These are phyloP conservation scores for Pelobates fuscus DNA, from an alignment of 2,113 vertebrate genomes.

Conservation along the genomic window DNA sequence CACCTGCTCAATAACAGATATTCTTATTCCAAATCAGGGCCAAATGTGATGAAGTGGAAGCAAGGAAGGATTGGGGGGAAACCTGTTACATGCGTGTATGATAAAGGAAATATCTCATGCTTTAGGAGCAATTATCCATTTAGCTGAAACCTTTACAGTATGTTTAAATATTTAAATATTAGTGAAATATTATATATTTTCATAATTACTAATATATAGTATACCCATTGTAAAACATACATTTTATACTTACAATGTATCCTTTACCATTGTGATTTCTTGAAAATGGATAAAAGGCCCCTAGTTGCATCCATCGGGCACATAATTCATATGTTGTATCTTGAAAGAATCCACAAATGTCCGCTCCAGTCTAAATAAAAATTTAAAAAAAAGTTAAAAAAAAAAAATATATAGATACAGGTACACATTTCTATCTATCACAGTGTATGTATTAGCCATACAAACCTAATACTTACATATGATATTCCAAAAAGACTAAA, in stretches of 20 bases:
- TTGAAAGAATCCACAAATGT: slow-evolving; percentile 90
- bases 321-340: slow-evolving; percentile 77
- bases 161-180: too few relatives aligned
- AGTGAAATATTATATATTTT: too few relatives aligned
- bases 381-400: neutral
- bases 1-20: too few relatives aligned
- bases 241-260: slow-evolving; percentile 63
- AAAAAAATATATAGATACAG: slow-evolving; percentile 1
- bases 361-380: slow-evolving; percentile 78
- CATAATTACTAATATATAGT: too few relatives aligned
- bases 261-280: slow-evolving; percentile 85
- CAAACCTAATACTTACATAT: slow-evolving; percentile 76
- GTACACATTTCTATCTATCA: neutral
- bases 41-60: too few relatives aligned
- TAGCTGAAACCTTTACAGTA: too few relatives aligned
- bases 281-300: slow-evolving; percentile 87
- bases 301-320: slow-evolving; percentile 86
- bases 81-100: too few relatives aligned
- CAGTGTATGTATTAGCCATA: neutral
- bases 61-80: too few relatives aligned
- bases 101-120: too few relatives aligned
- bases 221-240: too few relatives aligned
- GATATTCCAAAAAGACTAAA: slow-evolving; percentile 93
- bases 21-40: too few relatives aligned
- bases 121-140: too few relatives aligned